Evolutionary conservation across 92 coral and sea anemone species (phyloP), one percentile per base, ranked within the genome.

Genomic region (Blastomussa wellsi): DNA sequence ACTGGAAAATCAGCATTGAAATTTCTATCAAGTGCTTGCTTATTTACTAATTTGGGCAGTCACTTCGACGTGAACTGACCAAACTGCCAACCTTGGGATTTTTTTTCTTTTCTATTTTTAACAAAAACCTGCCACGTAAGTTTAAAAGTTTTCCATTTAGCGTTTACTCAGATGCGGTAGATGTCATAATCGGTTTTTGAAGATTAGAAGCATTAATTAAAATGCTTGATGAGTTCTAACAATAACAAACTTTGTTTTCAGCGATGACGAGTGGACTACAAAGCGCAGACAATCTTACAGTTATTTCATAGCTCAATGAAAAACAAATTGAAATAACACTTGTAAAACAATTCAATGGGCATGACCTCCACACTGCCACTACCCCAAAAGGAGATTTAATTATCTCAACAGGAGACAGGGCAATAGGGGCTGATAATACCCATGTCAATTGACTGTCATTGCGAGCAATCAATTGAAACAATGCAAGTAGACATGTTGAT

Each of bases 361-460:
- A 73, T 44, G 87, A 75, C 72, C 80, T 14, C 10, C 35, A 55
- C 22, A 74, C 47, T 35, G 72, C n/a, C 16, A 48, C 53, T 26
- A 48, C 86, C 85, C 22, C 80, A 57, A 42, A 81, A 33, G 48
- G 32, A 26, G 52, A 44, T 74, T 74, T 82, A 38, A 83, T 83
- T 73, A 74, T 42, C 72, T 55, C 64, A 31, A 75, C 79, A 35
- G 74, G 80, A 83, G 79, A 74, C 80, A 60, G 47, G 55, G 74
- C 87, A 41, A 74, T 74, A 83, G 74, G 70, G 33, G 32, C 9
- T 7, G 20, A 52, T 72, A 83, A 83, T 74, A 44, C 71, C 24
- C n/a, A 19, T 44, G 73, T 83, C 87, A 73, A 75, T 75, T 73
- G 72, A 59, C 70, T 83, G 87, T 83, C 87, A 83, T 51, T 73